Percentiles rank a stretch among this genome's conserved stretches.
Evolutionary conservation across 2,113 vertebrate genomes (phyloP).

Genomic region (Desmodus rotundus): DNA sequence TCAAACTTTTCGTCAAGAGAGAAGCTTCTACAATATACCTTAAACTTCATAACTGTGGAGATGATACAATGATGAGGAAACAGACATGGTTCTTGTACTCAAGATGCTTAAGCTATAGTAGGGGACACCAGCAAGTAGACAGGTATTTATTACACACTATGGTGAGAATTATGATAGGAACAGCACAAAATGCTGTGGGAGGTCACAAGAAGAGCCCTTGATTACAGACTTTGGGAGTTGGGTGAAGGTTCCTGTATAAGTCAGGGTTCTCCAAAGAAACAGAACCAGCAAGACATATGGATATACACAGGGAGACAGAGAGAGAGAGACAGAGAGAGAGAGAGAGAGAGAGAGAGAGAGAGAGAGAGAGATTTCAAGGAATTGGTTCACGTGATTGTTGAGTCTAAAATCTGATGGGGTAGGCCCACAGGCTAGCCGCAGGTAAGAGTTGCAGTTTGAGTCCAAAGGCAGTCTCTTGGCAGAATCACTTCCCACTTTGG

Average conservation of each 20-base stretch:
- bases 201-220: not conserved
- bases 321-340: not conserved
- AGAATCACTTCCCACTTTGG: not conserved
- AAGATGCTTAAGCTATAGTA: not conserved
- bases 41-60: not conserved
- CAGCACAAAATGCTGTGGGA: not conserved
- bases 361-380: not conserved
- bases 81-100: not conserved
- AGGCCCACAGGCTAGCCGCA: not conserved
- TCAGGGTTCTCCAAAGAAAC: not conserved
- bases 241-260: not conserved
- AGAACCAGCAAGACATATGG: not conserved
- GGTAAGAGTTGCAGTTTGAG: not conserved
- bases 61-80: not conserved
- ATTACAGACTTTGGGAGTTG: not conserved
- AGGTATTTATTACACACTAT: not conserved
- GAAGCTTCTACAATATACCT: not conserved
- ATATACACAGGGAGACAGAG: not conserved
- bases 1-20: not conserved
- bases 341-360: not conserved
- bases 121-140: not conserved
- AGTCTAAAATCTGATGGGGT: not conserved
- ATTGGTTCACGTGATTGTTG: not conserved
- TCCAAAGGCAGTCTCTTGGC: not conserved
- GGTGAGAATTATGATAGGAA: not conserved